Percentiles rank a stretch among this genome's conserved stretches.
phyloP scores from a whole-genome alignment of 1,140 invertebrate genomes.

The Trichonephila clavipes region DNA sequence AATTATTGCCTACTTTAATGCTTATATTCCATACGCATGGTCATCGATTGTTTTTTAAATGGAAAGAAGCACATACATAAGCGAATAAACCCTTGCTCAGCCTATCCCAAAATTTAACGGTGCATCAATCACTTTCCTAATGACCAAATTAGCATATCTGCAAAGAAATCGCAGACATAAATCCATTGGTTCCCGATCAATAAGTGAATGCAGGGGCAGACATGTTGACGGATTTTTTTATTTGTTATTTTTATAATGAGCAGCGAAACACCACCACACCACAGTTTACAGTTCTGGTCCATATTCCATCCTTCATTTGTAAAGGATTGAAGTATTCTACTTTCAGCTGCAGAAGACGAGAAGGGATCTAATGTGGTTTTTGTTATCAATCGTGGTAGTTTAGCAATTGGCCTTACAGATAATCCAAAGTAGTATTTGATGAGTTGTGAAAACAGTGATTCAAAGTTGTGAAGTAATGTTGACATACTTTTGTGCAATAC shows the following conservation, averaged over 20 bases:
- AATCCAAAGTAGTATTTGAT: background rate
- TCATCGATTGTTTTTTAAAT: constrained; percentile 65
- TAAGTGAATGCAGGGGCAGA: background rate
- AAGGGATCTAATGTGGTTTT: background rate
- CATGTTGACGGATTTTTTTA: constrained; percentile 25
- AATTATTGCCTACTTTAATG: constrained; percentile 52
- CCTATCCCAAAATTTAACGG: constrained; percentile 37
- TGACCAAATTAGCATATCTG: constrained; percentile 59
- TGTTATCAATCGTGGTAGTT: background rate
- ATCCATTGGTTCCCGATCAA: constrained; percentile 17
- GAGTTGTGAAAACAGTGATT: background rate
- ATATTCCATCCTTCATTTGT: background rate
- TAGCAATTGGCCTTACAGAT: background rate
- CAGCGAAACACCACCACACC: too few relatives aligned
- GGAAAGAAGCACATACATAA: constrained; percentile 6
- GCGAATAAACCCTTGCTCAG: background rate
- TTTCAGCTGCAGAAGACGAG: background rate
- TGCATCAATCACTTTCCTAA: constrained; percentile 60
- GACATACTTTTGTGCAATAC: too few relatives aligned
- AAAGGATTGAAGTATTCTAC: background rate
- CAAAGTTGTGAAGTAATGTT: background rate
- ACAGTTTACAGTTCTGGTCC: background rate
- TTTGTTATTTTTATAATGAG: constrained; percentile 30
- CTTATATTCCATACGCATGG: constrained; percentile 54
- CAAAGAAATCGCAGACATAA: constrained; percentile 39